Conservation (phyloP, 2,797 vertebrate species). For the Nyctalus aviator region DNA sequence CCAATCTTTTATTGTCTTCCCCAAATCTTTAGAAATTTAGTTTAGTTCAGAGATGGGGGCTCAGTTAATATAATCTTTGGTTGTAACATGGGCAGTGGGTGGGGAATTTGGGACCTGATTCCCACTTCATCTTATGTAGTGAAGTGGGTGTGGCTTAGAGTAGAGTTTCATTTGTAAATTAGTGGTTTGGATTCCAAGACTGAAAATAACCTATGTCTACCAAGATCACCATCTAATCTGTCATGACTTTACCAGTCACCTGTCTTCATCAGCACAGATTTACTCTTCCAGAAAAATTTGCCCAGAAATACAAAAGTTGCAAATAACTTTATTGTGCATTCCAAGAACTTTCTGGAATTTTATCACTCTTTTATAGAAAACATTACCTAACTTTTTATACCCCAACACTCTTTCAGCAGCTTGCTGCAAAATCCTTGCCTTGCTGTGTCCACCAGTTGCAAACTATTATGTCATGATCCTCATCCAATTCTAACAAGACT, state of each 20-base stretch:
- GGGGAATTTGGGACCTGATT: background rate
- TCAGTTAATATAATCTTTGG: background rate
- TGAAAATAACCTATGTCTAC: background rate
- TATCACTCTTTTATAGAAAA: background rate
- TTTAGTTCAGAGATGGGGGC: background rate
- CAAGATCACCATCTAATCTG: background rate
- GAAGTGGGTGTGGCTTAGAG: background rate
- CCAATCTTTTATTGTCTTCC: background rate
- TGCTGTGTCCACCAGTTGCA: background rate
- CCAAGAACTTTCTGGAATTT: background rate
- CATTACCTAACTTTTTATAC: background rate
- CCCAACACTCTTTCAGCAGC: background rate
- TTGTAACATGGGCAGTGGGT: background rate
- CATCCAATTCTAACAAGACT: background rate
- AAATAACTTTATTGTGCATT: background rate
- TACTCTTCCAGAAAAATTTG: background rate
- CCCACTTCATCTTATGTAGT: background rate
- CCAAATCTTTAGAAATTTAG: background rate
- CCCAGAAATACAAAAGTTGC: background rate
- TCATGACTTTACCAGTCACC: background rate
- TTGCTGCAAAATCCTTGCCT: background rate
- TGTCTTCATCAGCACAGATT: background rate
- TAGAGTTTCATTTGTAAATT: background rate
- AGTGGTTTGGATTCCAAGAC: background rate
- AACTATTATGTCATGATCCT: background rate